phyloP scores from a whole-genome alignment of 2,888 invertebrate genomes.

The Eupeodes luniger region DNA sequence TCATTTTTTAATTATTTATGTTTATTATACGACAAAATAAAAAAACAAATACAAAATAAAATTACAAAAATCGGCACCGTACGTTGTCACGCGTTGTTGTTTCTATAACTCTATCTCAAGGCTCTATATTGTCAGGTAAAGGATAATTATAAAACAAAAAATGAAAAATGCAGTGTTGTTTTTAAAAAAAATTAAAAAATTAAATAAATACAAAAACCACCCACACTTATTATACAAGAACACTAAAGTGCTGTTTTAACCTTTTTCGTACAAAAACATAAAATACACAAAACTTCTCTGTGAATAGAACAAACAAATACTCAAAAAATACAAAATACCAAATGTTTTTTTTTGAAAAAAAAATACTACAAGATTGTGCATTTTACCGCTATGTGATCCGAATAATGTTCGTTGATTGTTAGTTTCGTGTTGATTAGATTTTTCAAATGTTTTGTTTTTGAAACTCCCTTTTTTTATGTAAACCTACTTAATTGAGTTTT shows the following conservation, averaged over 20 bases:
- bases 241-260: slow-evolving; percentile 57
- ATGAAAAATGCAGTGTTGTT: slow-evolving; percentile 74
- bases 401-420: slow-evolving; percentile 74
- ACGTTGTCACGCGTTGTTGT: slow-evolving; percentile 75
- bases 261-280: slow-evolving; percentile 35
- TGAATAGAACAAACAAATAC: slow-evolving; percentile 30
- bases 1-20: slow-evolving; percentile 66
- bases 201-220: slow-evolving; percentile 21
- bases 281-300: slow-evolving; percentile 19
- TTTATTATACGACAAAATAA: slow-evolving; percentile 42
- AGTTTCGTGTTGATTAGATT: slow-evolving; percentile 71
- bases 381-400: slow-evolving; percentile 74
- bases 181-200: slow-evolving; percentile 46
- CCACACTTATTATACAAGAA: slow-evolving; percentile 67
- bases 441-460: slow-evolving; percentile 38
- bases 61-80: slow-evolving; percentile 61
- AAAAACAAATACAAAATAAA: slow-evolving; percentile 48
- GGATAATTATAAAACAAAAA: slow-evolving; percentile 68
- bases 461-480: slow-evolving; percentile 5
- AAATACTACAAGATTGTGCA: slow-evolving; percentile 60
- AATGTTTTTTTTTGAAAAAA: slow-evolving; percentile 6
- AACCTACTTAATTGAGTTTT: slow-evolving; percentile 13
- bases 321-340: slow-evolving; percentile 37
- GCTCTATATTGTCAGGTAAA: slow-evolving; percentile 85
- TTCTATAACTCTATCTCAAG: slow-evolving; percentile 79